phyloP scores from a whole-genome alignment of 2,888 invertebrate genomes.

The Eupithecia subfuscata region DNA sequence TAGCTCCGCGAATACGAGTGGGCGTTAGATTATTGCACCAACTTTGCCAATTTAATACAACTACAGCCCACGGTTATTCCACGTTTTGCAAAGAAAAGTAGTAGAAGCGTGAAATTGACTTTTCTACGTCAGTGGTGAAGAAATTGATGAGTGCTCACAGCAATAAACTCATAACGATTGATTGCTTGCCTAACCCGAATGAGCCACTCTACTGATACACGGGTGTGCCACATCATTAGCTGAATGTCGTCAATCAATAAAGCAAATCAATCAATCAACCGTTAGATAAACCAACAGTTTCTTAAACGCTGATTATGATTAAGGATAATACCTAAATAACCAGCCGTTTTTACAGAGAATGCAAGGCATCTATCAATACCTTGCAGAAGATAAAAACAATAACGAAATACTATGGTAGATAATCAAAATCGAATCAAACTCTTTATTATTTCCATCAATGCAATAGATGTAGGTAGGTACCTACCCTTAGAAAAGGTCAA shows the following conservation, averaged over 20 bases:
- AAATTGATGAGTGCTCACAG: conserved; percentile 27
- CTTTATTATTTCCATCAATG: no score
- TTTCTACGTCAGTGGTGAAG: conserved; percentile 17
- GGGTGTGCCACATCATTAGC: conserved; percentile 43
- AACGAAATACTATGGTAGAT: background rate
- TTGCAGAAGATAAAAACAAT: background rate
- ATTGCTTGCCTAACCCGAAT: conserved; percentile 40
- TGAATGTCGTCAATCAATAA: conserved; percentile 40
- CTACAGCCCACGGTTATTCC: background rate
- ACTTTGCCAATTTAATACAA: background rate
- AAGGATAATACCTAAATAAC: background rate
- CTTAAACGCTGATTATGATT: background rate
- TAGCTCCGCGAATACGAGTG: background rate
- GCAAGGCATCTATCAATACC: background rate
- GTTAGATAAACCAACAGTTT: conserved; percentile 16
- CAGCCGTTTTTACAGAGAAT: background rate
- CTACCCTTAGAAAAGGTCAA: no score
- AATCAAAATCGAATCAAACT: no score
- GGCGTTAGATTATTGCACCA: background rate
- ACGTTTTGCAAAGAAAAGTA: background rate
- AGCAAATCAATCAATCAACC: conserved; percentile 30
- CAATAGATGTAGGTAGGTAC: no score
- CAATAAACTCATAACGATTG: conserved; percentile 39
- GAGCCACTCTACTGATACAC: conserved; percentile 40
- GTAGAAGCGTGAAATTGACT: conserved; percentile 3